Percentiles rank a stretch among this genome's conserved stretches.
Conservation (phyloP, 2,113 vertebrate genomes). For the Microcebus tavaratra region DNA sequence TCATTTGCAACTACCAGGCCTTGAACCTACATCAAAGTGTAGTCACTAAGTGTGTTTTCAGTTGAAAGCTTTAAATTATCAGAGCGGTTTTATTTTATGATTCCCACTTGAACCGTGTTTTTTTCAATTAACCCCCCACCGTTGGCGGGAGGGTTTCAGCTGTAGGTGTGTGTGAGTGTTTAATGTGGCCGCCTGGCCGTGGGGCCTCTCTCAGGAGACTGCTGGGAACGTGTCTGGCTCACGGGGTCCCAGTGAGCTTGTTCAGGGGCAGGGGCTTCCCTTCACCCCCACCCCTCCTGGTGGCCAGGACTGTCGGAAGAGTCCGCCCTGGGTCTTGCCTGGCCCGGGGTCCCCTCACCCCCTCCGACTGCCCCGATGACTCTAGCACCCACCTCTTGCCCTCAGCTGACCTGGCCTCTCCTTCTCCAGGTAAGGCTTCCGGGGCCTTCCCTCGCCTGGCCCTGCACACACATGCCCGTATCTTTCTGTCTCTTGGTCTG, state of each 20-base stretch:
- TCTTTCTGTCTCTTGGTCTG: not conserved
- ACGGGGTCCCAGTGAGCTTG: not conserved
- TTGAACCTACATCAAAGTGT: not conserved
- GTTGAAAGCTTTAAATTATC: not conserved
- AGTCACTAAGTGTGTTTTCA: not conserved
- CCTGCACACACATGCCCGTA: too few species aligned
- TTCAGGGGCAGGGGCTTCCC: not conserved
- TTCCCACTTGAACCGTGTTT: not conserved
- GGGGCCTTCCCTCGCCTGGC: too few species aligned
- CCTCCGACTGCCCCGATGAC: not conserved
- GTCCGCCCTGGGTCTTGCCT: not conserved
- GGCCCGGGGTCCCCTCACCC: not conserved
- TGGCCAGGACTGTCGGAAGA: accelerated
- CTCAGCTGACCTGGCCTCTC: not conserved
- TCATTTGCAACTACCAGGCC: not conserved
- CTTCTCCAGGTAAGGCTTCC: not conserved
- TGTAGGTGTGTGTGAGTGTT: too few species aligned
- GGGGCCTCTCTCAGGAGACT: not conserved
- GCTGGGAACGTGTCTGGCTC: not conserved
- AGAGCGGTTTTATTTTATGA: not conserved
- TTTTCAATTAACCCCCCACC: not conserved
- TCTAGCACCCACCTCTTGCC: not conserved
- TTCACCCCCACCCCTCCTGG: not conserved
- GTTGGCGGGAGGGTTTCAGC: not conserved
- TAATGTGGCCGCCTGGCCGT: not conserved